These are phyloP conservation scores for Anthoscopus minutus DNA, from an alignment of 2,113 vertebrate species.

Conservation along the genomic window DNA sequence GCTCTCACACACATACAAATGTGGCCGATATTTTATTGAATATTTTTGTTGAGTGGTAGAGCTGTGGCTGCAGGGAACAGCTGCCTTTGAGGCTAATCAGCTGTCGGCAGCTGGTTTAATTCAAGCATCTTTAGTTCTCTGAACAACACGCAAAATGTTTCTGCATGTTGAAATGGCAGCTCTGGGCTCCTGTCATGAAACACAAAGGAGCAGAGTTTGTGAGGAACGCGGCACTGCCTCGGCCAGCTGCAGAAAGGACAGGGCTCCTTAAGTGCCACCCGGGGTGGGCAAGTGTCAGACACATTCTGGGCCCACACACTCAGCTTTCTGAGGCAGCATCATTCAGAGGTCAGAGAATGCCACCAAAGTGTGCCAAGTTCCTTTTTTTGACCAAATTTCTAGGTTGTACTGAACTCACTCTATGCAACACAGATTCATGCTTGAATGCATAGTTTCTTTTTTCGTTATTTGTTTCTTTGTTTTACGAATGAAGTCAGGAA, in stretches of 20 bases:
- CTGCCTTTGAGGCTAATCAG: background rate
- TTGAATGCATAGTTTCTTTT: slow-evolving; percentile 72
- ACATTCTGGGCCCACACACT: background rate
- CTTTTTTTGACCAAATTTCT: slow-evolving; percentile 73
- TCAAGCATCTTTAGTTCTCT: background rate
- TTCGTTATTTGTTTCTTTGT: background rate
- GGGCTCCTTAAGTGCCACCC: background rate
- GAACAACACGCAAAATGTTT: background rate
- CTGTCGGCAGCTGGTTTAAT: background rate
- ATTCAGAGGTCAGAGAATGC: slow-evolving; percentile 45
- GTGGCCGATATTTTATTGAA: background rate
- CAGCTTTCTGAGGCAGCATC: background rate
- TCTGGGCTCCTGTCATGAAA: background rate
- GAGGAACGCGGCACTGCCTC: background rate
- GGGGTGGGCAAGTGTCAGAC: background rate
- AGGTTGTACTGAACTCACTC: slow-evolving; percentile 84
- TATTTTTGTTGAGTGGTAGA: background rate
- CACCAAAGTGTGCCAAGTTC: slow-evolving; percentile 80
- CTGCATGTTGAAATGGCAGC: background rate
- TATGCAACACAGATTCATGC: slow-evolving; percentile 90
- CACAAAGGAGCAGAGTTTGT: background rate
- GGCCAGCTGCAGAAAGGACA: background rate
- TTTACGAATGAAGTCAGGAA: slow-evolving; percentile 66
- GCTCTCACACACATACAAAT: slow-evolving; percentile 23
- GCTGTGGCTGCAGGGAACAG: background rate